Evolutionary conservation across 2,888 invertebrate species (phyloP).

Genomic region (Dryomyza anilis): DNA sequence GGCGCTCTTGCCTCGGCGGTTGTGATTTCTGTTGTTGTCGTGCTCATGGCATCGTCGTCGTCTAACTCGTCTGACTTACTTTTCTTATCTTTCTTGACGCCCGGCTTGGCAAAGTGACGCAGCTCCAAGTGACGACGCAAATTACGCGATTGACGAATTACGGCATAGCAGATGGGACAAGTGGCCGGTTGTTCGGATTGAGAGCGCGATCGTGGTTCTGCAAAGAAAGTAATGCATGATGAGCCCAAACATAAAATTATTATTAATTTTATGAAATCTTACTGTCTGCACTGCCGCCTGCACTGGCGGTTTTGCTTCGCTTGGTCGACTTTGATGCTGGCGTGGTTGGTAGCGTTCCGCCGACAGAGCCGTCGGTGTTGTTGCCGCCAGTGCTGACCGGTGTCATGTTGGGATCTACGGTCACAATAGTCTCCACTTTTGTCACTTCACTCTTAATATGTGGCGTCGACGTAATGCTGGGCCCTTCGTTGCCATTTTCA

Average conservation of each 20-base stretch:
- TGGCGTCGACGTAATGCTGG: slow-evolving; percentile 51
- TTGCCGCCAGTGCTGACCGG: slow-evolving; percentile 46
- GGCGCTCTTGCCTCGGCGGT: slow-evolving; percentile 12
- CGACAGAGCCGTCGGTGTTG: slow-evolving; percentile 33
- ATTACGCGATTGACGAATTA: slow-evolving; percentile 67
- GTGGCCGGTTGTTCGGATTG: slow-evolving; percentile 69
- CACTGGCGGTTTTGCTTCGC: slow-evolving; percentile 33
- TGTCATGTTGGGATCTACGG: slow-evolving; percentile 55
- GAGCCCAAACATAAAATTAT: no score
- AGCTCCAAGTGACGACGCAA: slow-evolving; percentile 65
- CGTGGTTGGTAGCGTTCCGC: slow-evolving; percentile 40
- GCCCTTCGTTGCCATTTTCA: slow-evolving; percentile 51
- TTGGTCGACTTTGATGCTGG: slow-evolving; percentile 38
- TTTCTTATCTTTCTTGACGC: slow-evolving; percentile 61
- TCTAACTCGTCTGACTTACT: slow-evolving; percentile 54
- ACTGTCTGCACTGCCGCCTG: slow-evolving; percentile 30
- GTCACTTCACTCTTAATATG: slow-evolving; percentile 56
- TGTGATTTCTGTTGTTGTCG: slow-evolving; percentile 31
- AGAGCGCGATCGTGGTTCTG: slow-evolving; percentile 65
- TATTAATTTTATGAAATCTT: no score
- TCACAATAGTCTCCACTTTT: slow-evolving; percentile 56
- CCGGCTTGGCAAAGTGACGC: slow-evolving; percentile 61
- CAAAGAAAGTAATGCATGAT: no score
- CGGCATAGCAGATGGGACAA: slow-evolving; percentile 67
- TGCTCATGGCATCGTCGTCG: slow-evolving; percentile 41